Base-by-base conservation (phyloP, 2,888 invertebrate species). In the Nomada goodeniana region DNA sequence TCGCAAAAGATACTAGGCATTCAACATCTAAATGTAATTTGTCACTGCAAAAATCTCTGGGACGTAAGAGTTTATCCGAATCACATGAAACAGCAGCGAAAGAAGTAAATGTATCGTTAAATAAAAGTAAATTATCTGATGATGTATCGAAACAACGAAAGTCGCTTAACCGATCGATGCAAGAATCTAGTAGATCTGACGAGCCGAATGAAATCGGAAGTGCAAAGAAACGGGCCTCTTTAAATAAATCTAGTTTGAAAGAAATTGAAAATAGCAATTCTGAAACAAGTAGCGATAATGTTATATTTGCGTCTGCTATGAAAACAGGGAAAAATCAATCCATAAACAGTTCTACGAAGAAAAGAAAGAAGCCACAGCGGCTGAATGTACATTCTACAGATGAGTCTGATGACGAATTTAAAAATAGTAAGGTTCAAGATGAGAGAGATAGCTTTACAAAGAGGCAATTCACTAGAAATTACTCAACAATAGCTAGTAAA, bases 401-500 rank as follows among this genome's bases (percentile, higher is more conserved):
- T 15, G 52, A 52, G 9, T 79, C 80, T 18, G 70, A 57, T 13
- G 20, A 11, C 11, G 47, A 84, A 50, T 29, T 10, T 18, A 71
- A 67, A 29, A 50, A 57, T 11, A 57, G 26, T 10, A 20, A 59
- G 9, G 11, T 15, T 52, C 0, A 0, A 5, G 20, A 42, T 26
- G 42, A 71, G 26, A 47, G 36, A 23, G 44, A 9, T 10, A 47
- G 64, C 52, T 4, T 5, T n/a, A 44, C 5, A 18, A 63, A 44
- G 20, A 61, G 57, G 20, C 83, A 42, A 47, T 57, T 53, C 0
- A 23, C 53, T 3, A 63, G 59, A 44, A 80, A 85, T 73, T 57
- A 72, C 52, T 89, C 87, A n/a, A 86, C 47, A 5, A 11, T 80
- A n/a, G 88, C 68, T 7, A 69, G 77, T 20, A 60, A 63, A 0